These are phyloP conservation scores for Epinephelus cyanopodus DNA, from an alignment of 2,113 vertebrate genomes.

Conservation along the genomic window DNA sequence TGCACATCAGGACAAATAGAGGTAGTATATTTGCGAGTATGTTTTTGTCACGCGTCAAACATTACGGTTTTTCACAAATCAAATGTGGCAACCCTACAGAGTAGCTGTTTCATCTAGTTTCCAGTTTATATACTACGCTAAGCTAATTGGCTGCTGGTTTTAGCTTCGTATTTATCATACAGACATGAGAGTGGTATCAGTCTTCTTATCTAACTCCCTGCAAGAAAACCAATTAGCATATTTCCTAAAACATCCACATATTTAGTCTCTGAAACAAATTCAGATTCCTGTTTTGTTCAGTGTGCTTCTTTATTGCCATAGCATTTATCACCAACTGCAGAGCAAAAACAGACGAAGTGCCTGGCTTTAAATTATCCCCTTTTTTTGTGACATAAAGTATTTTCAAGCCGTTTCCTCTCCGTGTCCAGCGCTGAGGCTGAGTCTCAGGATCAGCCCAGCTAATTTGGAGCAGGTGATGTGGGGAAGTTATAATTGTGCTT, in stretches of 20 bases:
- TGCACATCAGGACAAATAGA: too few relatives aligned
- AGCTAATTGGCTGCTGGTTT: not conserved
- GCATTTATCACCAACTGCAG: not conserved
- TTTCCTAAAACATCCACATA: not conserved
- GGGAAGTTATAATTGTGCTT: conserved; percentile 77
- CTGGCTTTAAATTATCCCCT: conserved; percentile 34
- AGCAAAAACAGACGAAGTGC: not conserved
- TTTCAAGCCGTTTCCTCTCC: conserved; percentile 43
- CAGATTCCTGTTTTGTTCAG: not conserved
- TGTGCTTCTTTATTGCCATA: not conserved
- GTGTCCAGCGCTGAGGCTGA: conserved; percentile 47
- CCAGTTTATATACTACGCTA: not conserved
- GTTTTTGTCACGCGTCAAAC: too few relatives aligned
- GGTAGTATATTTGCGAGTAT: too few relatives aligned
- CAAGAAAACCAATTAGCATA: not conserved
- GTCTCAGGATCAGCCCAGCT: conserved; percentile 36
- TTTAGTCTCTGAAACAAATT: not conserved
- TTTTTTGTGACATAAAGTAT: conserved; percentile 30
- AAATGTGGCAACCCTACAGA: too few relatives aligned
- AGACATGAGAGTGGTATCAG: not conserved
- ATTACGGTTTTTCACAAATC: too few relatives aligned
- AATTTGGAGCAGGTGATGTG: conserved; percentile 75
- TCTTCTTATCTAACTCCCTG: not conserved
- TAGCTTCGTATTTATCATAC: not conserved
- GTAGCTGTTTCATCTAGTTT: too few relatives aligned